Evolutionary conservation across 1,140 invertebrate genomes (phyloP).

Genomic region (Pseudomyrmex pallidus): DNA sequence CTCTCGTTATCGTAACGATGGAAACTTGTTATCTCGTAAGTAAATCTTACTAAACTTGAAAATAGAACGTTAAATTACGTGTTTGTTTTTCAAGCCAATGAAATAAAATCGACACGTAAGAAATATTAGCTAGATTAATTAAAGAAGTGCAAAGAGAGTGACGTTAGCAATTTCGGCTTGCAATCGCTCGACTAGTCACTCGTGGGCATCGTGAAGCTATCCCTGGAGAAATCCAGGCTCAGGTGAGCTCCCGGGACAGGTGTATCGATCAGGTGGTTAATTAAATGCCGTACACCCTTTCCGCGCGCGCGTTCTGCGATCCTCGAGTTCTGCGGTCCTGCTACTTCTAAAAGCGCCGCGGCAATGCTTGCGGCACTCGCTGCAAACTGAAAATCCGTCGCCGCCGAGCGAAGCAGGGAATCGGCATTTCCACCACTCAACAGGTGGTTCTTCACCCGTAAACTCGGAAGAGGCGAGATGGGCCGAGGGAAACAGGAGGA

Average conservation of each 20-base stretch:
- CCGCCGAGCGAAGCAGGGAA: constrained; percentile 14
- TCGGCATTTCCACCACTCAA: constrained; percentile 70
- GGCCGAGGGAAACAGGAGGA: too few species aligned
- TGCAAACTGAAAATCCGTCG: constrained; percentile 34
- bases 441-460: constrained; percentile 65
- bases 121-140: constrained; percentile 59
- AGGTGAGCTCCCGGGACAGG: constrained; percentile 72
- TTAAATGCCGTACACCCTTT: constrained; percentile 63
- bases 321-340: constrained; percentile 48
- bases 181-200: constrained; percentile 52
- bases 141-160: constrained; percentile 11
- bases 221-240: constrained; percentile 69
- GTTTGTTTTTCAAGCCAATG: background rate
- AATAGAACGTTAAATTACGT: background rate
- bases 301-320: constrained; percentile 2
- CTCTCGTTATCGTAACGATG: background rate
- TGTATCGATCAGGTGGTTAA: constrained; percentile 74
- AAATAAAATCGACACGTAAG: background rate
- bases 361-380: constrained; percentile 11
- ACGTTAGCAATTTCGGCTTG: constrained; percentile 41
- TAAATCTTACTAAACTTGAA: background rate
- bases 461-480: background rate
- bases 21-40: background rate
- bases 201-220: constrained; percentile 61
- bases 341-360: constrained; percentile 45